Percentiles rank a stretch among this genome's conserved stretches.
Evolutionary conservation across 92 coral and sea anemone species (phyloP).

Genomic region (Parazoanthus swiftii): DNA sequence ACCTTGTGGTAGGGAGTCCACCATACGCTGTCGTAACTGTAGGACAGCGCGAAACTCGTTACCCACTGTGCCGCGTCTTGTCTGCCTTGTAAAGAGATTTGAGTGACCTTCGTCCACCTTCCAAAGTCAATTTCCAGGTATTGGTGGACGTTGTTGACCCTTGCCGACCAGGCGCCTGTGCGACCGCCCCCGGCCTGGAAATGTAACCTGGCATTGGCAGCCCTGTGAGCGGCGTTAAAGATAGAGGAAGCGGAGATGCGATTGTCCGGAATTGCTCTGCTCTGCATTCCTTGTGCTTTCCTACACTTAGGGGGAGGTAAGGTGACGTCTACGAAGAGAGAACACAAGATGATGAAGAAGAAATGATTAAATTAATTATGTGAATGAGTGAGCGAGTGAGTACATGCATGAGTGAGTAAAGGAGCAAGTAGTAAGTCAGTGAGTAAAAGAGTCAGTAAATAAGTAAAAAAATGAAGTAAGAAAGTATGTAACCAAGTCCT

Average conservation of each 20-base stretch:
- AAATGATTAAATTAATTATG: too few relatives aligned
- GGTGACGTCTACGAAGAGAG: too few relatives aligned
- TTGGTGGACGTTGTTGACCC: background rate
- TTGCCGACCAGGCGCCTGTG: conserved; percentile 18
- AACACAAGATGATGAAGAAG: too few relatives aligned
- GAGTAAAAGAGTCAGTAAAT: too few relatives aligned
- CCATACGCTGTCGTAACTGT: conserved; percentile 16
- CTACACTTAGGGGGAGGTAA: background rate
- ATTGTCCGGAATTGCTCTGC: background rate
- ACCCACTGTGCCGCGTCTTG: conserved; percentile 17
- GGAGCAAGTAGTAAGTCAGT: too few relatives aligned
- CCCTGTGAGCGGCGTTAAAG: background rate
- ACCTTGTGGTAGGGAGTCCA: background rate
- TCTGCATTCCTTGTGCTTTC: conserved; percentile 1
- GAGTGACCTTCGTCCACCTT: conserved; percentile 8
- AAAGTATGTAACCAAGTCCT: too few relatives aligned
- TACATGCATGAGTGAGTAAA: too few relatives aligned
- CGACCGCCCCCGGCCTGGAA: conserved; percentile 26
- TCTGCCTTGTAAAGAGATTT: conserved; percentile 9
- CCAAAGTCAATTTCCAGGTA: background rate
- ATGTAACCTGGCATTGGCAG: conserved; percentile 18
- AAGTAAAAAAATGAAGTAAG: too few relatives aligned
- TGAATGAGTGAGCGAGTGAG: too few relatives aligned
- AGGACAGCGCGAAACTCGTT: background rate
- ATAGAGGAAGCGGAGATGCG: conserved; percentile 1